phyloP scores from a whole-genome alignment of 2,113 vertebrate species.

The Passer montanus region DNA sequence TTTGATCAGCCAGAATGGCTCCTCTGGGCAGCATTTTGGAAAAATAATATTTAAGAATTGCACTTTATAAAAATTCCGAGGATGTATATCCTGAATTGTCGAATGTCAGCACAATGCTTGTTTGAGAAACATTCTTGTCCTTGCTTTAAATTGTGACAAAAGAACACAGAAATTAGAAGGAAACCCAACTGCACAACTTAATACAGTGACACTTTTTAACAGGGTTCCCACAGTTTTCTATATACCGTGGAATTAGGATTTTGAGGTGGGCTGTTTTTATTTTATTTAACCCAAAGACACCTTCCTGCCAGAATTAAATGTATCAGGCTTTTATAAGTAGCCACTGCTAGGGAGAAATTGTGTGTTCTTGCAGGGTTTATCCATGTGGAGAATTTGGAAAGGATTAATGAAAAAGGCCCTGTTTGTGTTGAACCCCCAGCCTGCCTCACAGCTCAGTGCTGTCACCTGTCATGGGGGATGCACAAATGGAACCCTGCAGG shows the following conservation, averaged over 20 bases:
- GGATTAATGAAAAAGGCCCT: not conserved
- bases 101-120: not conserved
- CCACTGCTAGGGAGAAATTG: not conserved
- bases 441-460: not conserved
- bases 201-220: not conserved
- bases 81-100: not conserved
- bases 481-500: not conserved
- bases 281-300: not conserved
- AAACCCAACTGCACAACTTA: not conserved
- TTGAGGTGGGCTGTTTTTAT: not conserved
- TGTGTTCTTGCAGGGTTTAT: not conserved
- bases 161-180: not conserved
- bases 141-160: not conserved
- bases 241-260: not conserved
- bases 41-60: slow-evolving; percentile 56
- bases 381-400: not conserved
- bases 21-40: slow-evolving; percentile 43
- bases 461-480: not conserved
- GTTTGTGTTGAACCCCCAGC: not conserved
- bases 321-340: not conserved
- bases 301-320: not conserved
- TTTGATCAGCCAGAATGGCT: slow-evolving; percentile 45
- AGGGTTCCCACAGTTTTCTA: not conserved
- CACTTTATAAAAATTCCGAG: slow-evolving; percentile 46
- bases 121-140: not conserved